phyloP scores from a whole-genome alignment of 2,113 vertebrate genomes.

The Petrocephalus zakoni region DNA sequence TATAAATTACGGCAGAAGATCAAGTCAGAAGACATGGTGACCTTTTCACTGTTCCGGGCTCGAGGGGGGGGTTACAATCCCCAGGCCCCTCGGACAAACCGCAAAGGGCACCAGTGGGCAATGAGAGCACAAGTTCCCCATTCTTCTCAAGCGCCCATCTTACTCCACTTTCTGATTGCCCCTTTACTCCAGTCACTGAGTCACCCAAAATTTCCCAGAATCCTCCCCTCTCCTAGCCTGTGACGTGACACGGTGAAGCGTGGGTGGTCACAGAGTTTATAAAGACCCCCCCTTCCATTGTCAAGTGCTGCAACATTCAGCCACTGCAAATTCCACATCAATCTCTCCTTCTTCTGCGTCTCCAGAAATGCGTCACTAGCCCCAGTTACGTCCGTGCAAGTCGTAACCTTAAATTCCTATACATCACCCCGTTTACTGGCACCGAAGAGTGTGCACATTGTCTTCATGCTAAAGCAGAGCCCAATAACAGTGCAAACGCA shows the following conservation, averaged over 20 bases:
- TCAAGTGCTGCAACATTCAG: background rate
- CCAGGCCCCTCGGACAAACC: constrained; percentile 1
- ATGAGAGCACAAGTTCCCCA: background rate
- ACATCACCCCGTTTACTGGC: background rate
- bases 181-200: background rate
- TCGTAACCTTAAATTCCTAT: constrained; percentile 9
- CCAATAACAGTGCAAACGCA: background rate
- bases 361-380: constrained; percentile 6
- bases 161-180: background rate
- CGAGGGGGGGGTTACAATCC: background rate
- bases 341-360: background rate
- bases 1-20: background rate
- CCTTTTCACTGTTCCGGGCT: background rate
- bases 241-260: background rate
- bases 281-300: background rate
- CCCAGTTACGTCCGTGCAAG: background rate
- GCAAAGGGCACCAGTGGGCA: background rate
- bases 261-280: background rate
- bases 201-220: background rate
- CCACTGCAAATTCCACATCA: background rate
- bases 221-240: background rate
- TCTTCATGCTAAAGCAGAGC: background rate
- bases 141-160: constrained; percentile 6
- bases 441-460: constrained; percentile 8
- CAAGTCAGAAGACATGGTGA: background rate